Evolutionary conservation across 2,797 vertebrate species (phyloP).

Genomic region (Lutjanus argentimaculatus): DNA sequence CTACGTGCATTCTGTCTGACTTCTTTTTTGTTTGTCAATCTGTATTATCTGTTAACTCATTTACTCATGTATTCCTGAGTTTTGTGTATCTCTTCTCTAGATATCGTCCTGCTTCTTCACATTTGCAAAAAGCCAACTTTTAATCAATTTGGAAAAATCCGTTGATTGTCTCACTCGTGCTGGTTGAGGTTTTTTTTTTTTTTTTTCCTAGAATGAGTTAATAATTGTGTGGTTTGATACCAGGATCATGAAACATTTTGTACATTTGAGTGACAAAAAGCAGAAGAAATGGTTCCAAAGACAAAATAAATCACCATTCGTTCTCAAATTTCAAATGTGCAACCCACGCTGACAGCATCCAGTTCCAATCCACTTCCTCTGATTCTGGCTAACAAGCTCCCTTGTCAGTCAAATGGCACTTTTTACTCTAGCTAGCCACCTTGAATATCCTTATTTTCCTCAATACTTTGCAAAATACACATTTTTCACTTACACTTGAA

Average conservation of each 20-base stretch:
- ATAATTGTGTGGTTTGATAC: neutral
- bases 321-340: conserved; percentile 23
- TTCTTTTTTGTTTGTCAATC: neutral
- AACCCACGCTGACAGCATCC: conserved; percentile 31
- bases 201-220: neutral
- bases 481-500: conserved; percentile 4
- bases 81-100: neutral
- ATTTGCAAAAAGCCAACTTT: conserved; percentile 12
- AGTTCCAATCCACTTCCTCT: conserved; percentile 29
- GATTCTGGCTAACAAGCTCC: conserved; percentile 41
- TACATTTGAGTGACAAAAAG: neutral
- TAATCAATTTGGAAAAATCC: neutral
- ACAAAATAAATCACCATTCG: neutral
- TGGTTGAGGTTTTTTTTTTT: neutral
- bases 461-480: neutral
- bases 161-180: neutral
- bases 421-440: neutral
- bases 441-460: neutral
- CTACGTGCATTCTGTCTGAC: conserved; percentile 5
- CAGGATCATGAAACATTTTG: neutral
- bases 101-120: neutral
- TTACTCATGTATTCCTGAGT: neutral
- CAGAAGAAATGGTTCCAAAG: neutral
- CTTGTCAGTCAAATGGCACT: conserved; percentile 28
- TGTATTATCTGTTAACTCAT: neutral